Evolutionary conservation across 2,888 invertebrate species (phyloP).

Genomic region (Pyrochroa serraticornis): DNA sequence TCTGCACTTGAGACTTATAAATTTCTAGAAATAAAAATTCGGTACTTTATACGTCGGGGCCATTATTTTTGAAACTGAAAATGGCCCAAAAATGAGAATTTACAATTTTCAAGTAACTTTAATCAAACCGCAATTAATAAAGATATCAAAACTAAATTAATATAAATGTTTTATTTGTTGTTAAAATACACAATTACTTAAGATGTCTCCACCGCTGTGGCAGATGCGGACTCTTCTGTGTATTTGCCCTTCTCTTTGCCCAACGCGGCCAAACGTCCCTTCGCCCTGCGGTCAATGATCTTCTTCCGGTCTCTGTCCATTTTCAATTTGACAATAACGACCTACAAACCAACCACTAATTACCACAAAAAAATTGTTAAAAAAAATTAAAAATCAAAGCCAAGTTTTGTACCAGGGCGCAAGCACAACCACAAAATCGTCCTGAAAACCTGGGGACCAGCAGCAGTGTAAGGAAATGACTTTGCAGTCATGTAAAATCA

Average conservation of each 20-base stretch:
- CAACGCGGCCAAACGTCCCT: conserved; percentile 87
- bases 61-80: too few species aligned
- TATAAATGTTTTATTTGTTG: conserved; percentile 3
- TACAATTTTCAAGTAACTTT: too few species aligned
- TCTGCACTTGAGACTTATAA: too few species aligned
- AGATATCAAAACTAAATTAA: too few species aligned
- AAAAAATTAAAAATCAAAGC: conserved; percentile 62
- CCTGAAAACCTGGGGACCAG: conserved; percentile 60
- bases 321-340: conserved; percentile 97
- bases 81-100: too few species aligned
- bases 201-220: conserved; percentile 78
- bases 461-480: conserved; percentile 48
- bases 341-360: conserved; percentile 64
- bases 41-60: too few species aligned
- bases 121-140: too few species aligned
- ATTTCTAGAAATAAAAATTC: too few species aligned
- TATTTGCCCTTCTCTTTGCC: conserved; percentile 99
- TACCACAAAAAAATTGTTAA: conserved; percentile 5
- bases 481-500: conserved; percentile 58
- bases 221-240: conserved; percentile 80
- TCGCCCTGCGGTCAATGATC: conserved; percentile 95
- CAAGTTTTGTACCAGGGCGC: conserved; percentile 66
- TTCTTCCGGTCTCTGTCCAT: conserved; percentile 98
- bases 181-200: conserved; percentile 53
- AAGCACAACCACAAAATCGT: conserved; percentile 48